Base-by-base conservation (phyloP, 2,797 vertebrate species). In the Gastrophryne carolinensis region DNA sequence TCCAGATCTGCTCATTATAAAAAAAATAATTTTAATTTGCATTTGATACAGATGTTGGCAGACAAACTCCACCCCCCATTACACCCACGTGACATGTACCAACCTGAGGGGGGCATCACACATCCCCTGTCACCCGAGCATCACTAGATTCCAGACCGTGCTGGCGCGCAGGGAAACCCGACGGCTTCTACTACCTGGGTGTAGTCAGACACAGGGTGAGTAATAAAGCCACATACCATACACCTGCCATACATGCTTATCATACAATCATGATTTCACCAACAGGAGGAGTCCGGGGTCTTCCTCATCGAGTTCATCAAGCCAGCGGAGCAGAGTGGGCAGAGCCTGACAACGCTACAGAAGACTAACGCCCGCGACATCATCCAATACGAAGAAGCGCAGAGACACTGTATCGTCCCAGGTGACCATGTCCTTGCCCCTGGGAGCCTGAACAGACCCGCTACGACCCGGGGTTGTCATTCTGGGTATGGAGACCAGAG, bases 381-480 rank as follows among this genome's bases (percentile, higher is more conserved):
- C 68, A 61, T 95, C 78, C 87, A 82, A 10, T 84, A 89, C 21
- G 79, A 77, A 0, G 84, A 84, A 0, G 80, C 82, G 3, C 79
- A 82, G 76, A 79, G 78, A 10, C 82, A 77, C 37, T 80, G 80
- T 37, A 85, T 94, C 39, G 49, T 80, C 26, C 91, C 92, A 0
- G 94, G 94, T 12, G 90, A 95, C 79, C 87, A 91, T 26, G 92
- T 96, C 5, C 81, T 97, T 82, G 93, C 94, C 2, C 91, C 91
- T 94, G 93, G 91, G 92, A 92, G 76, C 82, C 86, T 54, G 83
- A 85, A 1, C 52, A 77, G 76, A 83, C 61, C 56, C 86, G 83
- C 69, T 95, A 92, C 0, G 92, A 3, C 95, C 95, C 0, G 94
- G 93, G 79, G 93, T 86, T 0, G 79, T 96, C 63, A 73, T 93